Evolutionary conservation across 2,797 vertebrate species (phyloP), one percentile per base, ranked within the genome.

Genomic region (Zenarchopterus dispar): DNA sequence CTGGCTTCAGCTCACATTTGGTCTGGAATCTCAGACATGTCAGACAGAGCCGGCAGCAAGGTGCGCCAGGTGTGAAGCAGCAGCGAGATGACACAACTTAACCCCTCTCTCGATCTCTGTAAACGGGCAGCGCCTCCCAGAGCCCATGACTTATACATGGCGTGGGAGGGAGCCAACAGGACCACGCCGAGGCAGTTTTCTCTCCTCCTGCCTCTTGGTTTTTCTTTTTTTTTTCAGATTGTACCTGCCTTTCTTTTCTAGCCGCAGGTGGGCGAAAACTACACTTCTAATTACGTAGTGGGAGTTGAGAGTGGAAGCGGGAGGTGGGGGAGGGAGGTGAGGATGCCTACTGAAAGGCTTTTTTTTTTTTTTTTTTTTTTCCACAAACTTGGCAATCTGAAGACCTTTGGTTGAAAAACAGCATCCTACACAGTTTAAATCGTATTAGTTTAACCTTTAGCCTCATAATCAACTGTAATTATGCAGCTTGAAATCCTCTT

Each of bases 261-360:
- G 87, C 90, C 55, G 83, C 76, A 74, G 85, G 84, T 73, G 83
- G 88, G 81, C 63, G 36, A 81, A 85, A 83, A 67, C 87, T 79
- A 81, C 83, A 84, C 87, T 86, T 91, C 90, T 91, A 93, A 93
- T 91, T 89, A 89, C 85, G 81, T 62, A 63, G 82, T 84, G 75
- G 72, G 80, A 82, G 89, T 68, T 76, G 65, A 82, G 66, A 72
- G 16, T 71, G 72, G 75, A 53, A 75, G 73, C 41, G 18, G 68
- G 18, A 18, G 62, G 8, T 31, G n/a, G 54, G 26, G 56, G 53
- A 52, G 44, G 51, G 45, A 41, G 58, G 61, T 69, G 62, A 41
- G 63, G 70, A 78, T 44, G 85, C 88, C 84, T 1, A 41, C 51
- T 42, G 36, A 68, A 54, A 61, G 87, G 86, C 72, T 82, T 77